A percentile compares a stretch with the other conserved stretches of the same genome.
Evolutionary conservation across 2,797 vertebrate genomes (phyloP).

Genomic region (Gadopsis marmoratus): DNA sequence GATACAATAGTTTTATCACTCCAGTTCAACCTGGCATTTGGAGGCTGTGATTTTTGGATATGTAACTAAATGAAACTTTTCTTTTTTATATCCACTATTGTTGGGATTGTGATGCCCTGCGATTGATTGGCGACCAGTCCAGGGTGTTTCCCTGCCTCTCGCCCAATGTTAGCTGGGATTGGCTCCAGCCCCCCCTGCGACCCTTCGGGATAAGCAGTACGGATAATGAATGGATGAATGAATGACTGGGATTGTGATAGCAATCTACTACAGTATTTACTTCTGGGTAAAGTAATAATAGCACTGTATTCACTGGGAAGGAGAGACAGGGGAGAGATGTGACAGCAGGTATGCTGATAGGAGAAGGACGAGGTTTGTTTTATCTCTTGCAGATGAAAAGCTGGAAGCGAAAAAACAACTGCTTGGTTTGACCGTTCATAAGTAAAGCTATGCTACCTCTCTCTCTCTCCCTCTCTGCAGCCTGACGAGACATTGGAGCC

Average conservation of each 20-base stretch:
- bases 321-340: neutral
- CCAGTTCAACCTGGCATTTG: neutral
- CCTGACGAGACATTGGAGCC: slow-evolving; percentile 96
- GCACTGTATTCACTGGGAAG: neutral
- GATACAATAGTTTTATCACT: neutral
- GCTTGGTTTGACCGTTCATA: neutral
- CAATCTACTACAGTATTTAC: neutral
- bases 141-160: too few species aligned
- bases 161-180: too few species aligned
- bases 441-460: neutral
- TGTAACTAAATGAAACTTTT: neutral
- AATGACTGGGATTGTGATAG: too few species aligned
- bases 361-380: neutral
- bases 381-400: neutral
- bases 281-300: neutral
- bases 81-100: neutral
- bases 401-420: slow-evolving; percentile 11
- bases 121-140: too few species aligned
- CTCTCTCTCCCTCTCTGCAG: slow-evolving; percentile 72
- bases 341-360: neutral
- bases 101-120: neutral
- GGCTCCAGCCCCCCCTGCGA: too few species aligned
- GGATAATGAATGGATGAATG: too few species aligned
- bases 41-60: neutral
- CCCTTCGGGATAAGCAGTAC: too few species aligned